These are phyloP conservation scores for Moxostoma hubbsi DNA, from an alignment of 2,797 vertebrate species.

Conservation along the genomic window DNA sequence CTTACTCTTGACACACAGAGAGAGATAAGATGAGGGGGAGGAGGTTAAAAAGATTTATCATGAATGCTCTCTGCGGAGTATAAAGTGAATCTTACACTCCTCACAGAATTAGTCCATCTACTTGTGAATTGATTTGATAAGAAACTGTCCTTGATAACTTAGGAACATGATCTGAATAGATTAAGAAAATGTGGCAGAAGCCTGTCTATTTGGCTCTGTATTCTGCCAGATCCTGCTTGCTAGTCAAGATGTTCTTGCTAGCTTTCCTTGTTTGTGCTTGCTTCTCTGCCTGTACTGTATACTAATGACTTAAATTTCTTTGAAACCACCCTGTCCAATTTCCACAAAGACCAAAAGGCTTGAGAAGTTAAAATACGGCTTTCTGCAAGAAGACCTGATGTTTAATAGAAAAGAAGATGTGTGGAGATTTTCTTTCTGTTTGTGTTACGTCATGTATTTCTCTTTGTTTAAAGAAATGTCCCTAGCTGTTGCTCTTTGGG, in stretches of 20 bases:
- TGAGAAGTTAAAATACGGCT: background rate
- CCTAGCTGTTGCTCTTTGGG: background rate
- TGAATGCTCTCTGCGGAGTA: conserved; percentile 21
- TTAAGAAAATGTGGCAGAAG: conserved; percentile 23
- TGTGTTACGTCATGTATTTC: background rate
- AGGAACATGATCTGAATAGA: conserved; percentile 37
- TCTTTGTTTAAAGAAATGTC: background rate
- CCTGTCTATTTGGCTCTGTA: background rate
- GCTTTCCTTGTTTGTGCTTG: conserved; percentile 3
- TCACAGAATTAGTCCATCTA: conserved; percentile 5
- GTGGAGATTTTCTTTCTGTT: background rate
- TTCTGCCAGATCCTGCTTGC: background rate
- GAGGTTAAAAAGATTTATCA: conserved; percentile 47
- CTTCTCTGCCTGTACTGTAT: background rate
- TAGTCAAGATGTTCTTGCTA: background rate
- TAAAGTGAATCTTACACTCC: conserved; percentile 28
- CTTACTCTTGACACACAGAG: conserved; percentile 24
- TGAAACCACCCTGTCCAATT: background rate
- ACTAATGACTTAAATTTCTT: background rate
- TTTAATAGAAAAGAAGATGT: background rate
- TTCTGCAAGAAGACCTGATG: background rate
- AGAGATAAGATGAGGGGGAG: conserved; percentile 27
- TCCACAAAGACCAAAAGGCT: background rate
- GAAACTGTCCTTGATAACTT: conserved; percentile 24
- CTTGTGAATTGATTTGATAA: conserved; percentile 29